Base-by-base conservation (phyloP, 2,888 invertebrate genomes). In the Therioaphis trifolii region DNA sequence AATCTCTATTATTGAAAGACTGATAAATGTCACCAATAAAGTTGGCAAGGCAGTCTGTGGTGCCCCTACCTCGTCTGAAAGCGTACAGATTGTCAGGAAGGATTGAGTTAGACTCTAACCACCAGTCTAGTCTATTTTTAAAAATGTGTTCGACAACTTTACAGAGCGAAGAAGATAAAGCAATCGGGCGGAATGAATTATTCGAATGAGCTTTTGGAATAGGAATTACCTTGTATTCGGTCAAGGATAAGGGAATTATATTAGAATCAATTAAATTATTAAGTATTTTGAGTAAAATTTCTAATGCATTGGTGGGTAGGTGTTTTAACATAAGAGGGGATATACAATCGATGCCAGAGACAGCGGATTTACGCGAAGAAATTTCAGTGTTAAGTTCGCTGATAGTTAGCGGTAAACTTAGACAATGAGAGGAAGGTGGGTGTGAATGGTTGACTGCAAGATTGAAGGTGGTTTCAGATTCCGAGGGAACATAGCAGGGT, bases 111-210 rank as follows among this genome's bases (percentile, higher is more conserved):
- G n/a, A n/a, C 21, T 66, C 66, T 4, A 66, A n/a, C 66, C 66
- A 66, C 66, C 40, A 66, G n/a, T 66, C 66, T n/a, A 40, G 21
- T 40, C n/a, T 35, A n/a, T 66, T 66, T 40, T 66, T 40, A 3
- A 66, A 11, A 3, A 66, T 66, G 3, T 40, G 1, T 66, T 66
- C 40, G 2, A 66, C 2, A 2, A 66, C 0, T 66, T 66, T 66
- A 66, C 66, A 66, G n/a, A n/a, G n/a, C n/a, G n/a, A n/a, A n/a
- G n/a, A 7, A 58, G 27, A 58, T 58, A 58, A 58, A 21, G 69
- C 69, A 15, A 69, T 69, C 0, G 69, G 46, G 12, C 69, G 21
- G 43, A 69, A 69, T 3, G 69, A n/a, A 4, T 4, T 9, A 7
- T 9, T 40, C 2, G 46, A 71, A 71, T 71, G 9, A 4, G 24